Percentiles rank a stretch among this genome's conserved stretches.
phyloP scores from a whole-genome alignment of 2,888 invertebrate genomes.

The Pherbina coryleti region DNA sequence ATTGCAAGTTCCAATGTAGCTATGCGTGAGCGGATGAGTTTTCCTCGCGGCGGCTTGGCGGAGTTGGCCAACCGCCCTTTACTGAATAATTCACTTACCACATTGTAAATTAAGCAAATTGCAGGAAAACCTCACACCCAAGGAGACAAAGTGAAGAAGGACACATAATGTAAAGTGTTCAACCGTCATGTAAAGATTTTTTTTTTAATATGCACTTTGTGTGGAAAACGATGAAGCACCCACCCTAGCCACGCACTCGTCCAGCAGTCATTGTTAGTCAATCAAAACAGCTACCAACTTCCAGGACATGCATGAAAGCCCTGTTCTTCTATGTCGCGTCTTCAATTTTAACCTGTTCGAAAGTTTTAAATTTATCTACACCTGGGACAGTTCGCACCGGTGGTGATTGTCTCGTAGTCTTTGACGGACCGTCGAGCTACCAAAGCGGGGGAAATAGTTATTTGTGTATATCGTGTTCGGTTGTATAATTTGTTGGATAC shows the following conservation, averaged over 20 bases:
- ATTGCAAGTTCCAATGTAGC: not conserved
- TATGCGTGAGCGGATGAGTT: slow-evolving; percentile 39
- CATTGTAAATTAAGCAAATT: slow-evolving; percentile 34
- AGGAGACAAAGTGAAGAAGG: not conserved
- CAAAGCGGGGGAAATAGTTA: not conserved
- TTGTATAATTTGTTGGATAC: slow-evolving; percentile 47
- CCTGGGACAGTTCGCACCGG: slow-evolving; percentile 30
- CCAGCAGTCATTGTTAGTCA: not conserved
- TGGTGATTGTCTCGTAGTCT: slow-evolving; percentile 3
- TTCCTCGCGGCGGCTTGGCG: slow-evolving; percentile 11
- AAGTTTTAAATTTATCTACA: slow-evolving; percentile 3
- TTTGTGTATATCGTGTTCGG: slow-evolving; percentile 35
- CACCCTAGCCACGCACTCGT: not conserved
- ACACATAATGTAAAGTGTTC: not conserved
- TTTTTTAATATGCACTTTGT: not conserved
- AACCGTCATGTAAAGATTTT: slow-evolving; percentile 20
- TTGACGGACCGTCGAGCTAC: not conserved
- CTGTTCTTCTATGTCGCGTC: not conserved
- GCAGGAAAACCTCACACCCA: slow-evolving; percentile 1
- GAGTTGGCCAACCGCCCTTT: slow-evolving; percentile 25
- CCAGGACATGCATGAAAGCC: not conserved
- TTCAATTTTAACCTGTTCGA: slow-evolving; percentile 11
- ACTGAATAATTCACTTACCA: slow-evolving; percentile 29
- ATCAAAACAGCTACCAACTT: not conserved
- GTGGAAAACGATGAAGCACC: not conserved